Evolutionary conservation across 2,113 vertebrate species (phyloP), one percentile per base, ranked within the genome.

Genomic region (Solenodon paradoxus): DNA sequence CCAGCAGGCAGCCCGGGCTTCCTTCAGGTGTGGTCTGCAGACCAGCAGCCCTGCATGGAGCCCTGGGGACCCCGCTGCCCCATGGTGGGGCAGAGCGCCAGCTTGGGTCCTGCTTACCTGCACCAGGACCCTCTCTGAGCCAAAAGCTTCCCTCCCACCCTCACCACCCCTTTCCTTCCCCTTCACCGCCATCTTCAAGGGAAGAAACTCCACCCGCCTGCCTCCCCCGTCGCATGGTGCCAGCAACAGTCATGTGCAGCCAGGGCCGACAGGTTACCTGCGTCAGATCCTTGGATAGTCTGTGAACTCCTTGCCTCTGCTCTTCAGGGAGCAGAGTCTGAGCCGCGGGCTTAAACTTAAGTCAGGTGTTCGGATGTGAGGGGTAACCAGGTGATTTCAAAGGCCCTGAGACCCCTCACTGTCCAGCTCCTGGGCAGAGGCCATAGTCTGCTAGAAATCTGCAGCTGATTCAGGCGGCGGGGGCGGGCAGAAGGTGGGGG

Each of bases 81-180:
- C 5, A 0, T 5, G 38, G 32, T 26, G 55, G 61, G 40, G 30
- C 38, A 63, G 45, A 10, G 3, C 10, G 30, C 6, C 9, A 9
- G 77, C 49, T 9, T 2, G 15, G 32, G 4, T 16, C 77, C 72
- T 12, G 7, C 40, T 66, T 40, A 1, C 64, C 51, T 53, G 57
- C 11, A 32, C 20, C 75, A 5, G 26, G 55, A 66, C 57, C 66
- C 2, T 1, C 74, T 38, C 38, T 8, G 22, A 28, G 42, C 57
- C n/a, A 53, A 57, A 15, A 19, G n/a, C 42, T 69, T 30, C 28
- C 16, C 40, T 66, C 13, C 12, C 30, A 32, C 19, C 20, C 13
- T 13, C 26, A 17, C 32, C 13, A 45, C 17, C 3, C 16, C 45
- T 59, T 20, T 0, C 32, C 61, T 26, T 24, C n/a, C 49, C 57